Conservation (phyloP, 2,113 vertebrate species). For the Bungarus multicinctus region DNA sequence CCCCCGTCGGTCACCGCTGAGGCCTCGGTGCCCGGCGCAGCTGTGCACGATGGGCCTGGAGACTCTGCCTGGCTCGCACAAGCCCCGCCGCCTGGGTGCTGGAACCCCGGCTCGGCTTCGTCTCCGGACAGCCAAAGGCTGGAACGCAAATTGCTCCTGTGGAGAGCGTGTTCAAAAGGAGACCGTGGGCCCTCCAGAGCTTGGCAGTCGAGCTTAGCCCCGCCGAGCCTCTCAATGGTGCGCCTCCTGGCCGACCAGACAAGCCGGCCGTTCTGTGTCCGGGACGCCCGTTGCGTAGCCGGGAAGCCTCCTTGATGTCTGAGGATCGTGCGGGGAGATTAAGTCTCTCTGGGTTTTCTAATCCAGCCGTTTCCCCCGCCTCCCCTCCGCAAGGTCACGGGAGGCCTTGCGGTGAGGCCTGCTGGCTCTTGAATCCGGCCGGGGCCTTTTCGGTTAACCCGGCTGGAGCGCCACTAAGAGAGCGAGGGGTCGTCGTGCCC, state of each 20-base stretch:
- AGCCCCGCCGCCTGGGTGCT: neutral
- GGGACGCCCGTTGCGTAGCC: neutral
- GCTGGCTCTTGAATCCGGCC: neutral
- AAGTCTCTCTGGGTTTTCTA: neutral
- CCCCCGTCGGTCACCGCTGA: neutral
- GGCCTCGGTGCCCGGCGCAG: neutral
- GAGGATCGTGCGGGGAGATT: neutral
- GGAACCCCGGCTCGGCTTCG: neutral
- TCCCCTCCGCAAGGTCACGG: neutral
- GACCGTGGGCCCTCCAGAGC: neutral
- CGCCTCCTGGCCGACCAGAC: neutral
- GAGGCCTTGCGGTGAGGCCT: neutral
- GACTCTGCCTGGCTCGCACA: neutral
- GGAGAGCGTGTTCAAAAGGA: neutral
- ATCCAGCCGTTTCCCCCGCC: neutral
- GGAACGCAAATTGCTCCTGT: fast-evolving
- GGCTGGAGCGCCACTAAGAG: neutral
- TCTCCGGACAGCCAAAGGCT: neutral
- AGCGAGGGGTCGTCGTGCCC: neutral
- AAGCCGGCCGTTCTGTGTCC: neutral
- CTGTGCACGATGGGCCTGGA: neutral
- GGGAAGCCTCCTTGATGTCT: neutral
- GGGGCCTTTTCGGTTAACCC: neutral
- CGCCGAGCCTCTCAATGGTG: neutral
- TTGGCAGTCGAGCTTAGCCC: neutral